phyloP scores from a whole-genome alignment of 2,888 invertebrate species.

The Agrotis ipsilon region DNA sequence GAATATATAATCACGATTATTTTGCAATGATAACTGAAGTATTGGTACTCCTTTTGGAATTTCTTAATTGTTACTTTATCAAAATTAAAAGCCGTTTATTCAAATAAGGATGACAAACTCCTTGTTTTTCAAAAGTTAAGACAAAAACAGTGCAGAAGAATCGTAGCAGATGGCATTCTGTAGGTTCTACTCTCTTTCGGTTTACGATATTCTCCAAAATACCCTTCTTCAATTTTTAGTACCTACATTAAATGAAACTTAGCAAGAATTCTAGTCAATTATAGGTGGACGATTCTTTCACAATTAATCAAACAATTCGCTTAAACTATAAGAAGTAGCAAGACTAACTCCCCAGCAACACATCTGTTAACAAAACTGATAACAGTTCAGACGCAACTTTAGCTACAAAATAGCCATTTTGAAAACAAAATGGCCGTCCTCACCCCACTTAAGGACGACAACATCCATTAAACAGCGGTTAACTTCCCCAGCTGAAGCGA shows the following conservation, averaged over 20 bases:
- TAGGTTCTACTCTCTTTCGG: too few relatives aligned
- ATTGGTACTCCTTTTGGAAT: not conserved
- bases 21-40: not conserved
- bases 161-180: too few relatives aligned
- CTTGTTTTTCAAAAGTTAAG: too few relatives aligned
- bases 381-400: conserved; percentile 13
- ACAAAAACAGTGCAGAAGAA: too few relatives aligned
- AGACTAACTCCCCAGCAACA: not conserved
- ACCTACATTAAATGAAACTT: too few relatives aligned
- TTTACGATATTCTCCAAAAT: too few relatives aligned
- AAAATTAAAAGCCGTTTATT: not conserved
- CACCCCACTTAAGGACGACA: conserved; percentile 7
- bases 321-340: not conserved
- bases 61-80: not conserved
- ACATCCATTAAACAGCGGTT: conserved; percentile 38
- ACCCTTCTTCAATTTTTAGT: too few relatives aligned
- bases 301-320: too few relatives aligned
- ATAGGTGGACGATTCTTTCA: too few relatives aligned
- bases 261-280: too few relatives aligned
- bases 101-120: not conserved
- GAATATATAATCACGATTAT: not conserved
- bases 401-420: not conserved
- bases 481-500: conserved; percentile 32
- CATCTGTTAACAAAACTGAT: not conserved
- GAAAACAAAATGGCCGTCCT: conserved; percentile 10